Evolutionary conservation across 1,140 invertebrate genomes (phyloP).

Genomic region (Lasioglossum baleicum): DNA sequence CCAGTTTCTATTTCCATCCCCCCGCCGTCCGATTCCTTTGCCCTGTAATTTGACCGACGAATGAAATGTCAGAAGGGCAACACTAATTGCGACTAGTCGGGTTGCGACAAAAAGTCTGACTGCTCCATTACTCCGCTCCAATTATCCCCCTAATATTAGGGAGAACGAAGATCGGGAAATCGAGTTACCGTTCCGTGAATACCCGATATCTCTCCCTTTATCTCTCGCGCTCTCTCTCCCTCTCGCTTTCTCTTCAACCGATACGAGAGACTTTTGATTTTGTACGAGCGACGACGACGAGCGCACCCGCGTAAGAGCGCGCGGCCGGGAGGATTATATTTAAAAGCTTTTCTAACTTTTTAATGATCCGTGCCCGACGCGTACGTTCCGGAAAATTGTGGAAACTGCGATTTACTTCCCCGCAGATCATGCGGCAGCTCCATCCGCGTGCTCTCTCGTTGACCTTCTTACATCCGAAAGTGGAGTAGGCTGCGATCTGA

Average conservation of each 20-base stretch:
- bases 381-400: too few relatives aligned
- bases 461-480: not conserved
- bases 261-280: too few relatives aligned
- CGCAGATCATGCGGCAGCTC: too few relatives aligned
- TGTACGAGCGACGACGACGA: too few relatives aligned
- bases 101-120: not conserved
- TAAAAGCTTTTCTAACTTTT: not conserved
- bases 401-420: too few relatives aligned
- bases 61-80: not conserved
- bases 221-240: not conserved
- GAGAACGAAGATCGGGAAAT: not conserved
- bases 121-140: constrained; percentile 8
- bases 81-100: not conserved
- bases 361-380: too few relatives aligned
- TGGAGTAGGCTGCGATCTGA: not conserved
- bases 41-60: not conserved
- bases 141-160: not conserved
- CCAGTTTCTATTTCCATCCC: not conserved
- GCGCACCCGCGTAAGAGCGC: too few relatives aligned
- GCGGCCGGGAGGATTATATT: too few relatives aligned
- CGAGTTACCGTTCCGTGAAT: not conserved
- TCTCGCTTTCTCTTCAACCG: too few relatives aligned
- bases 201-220: not conserved
- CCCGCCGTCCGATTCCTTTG: not conserved
- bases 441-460: too few relatives aligned